phyloP scores from a whole-genome alignment of 1,140 invertebrate species.

The Sweltsa coloradensis region DNA sequence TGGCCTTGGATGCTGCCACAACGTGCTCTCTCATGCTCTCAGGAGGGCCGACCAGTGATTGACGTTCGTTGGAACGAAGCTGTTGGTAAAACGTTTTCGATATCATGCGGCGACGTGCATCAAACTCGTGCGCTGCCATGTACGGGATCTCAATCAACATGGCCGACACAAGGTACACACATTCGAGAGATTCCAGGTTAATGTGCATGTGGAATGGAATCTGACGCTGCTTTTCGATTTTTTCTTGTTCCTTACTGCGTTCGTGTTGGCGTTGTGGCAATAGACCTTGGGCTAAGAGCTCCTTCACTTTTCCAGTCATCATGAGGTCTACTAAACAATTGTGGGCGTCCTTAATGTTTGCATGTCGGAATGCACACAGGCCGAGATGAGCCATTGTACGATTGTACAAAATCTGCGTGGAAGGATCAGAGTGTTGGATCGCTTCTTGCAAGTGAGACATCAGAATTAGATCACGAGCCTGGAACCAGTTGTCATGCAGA shows the following conservation, averaged over 20 bases:
- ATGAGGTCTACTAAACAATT: conserved; percentile 95
- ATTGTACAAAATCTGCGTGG: conserved; percentile 96
- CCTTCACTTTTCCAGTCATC: conserved; percentile 95
- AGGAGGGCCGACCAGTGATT: conserved; percentile 89
- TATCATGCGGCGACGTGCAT: conserved; percentile 92
- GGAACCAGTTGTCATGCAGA: conserved; percentile 96
- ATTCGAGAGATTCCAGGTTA: conserved; percentile 95
- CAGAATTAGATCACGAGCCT: conserved; percentile 89
- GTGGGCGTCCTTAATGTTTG: conserved; percentile 95
- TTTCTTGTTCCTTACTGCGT: conserved; percentile 92
- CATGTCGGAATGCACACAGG: conserved; percentile 94
- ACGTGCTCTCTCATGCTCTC: conserved; percentile 99
- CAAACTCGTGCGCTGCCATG: conserved; percentile 98
- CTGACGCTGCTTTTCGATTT: conserved; percentile 94
- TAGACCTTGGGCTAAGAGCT: conserved; percentile 86
- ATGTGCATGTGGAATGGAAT: conserved; percentile 99
- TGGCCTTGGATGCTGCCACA: conserved; percentile 94
- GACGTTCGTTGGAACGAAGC: conserved; percentile 86
- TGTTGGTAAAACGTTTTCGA: conserved; percentile 99
- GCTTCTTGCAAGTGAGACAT: conserved; percentile 98
- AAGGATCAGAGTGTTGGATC: conserved; percentile 94
- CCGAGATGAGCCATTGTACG: conserved; percentile 97
- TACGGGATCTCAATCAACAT: conserved; percentile 99
- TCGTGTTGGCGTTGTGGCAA: conserved; percentile 86
- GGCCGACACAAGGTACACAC: conserved; percentile 95